Base-by-base conservation (phyloP, 2,888 invertebrate genomes). In the Drosophila kambysellisi region DNA sequence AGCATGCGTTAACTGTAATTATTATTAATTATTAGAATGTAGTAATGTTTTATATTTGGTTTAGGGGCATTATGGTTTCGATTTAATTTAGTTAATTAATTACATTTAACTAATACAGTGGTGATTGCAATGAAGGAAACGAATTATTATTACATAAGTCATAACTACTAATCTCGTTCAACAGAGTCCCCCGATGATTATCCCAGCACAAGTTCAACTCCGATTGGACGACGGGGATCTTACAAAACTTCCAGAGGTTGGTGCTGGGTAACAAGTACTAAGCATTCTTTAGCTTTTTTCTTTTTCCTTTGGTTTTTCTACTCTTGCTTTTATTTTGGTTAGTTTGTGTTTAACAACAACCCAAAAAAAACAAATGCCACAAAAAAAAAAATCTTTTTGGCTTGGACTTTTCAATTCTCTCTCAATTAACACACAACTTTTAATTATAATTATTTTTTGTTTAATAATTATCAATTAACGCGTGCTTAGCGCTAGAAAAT, bases 211-310 rank as follows among this genome's bases (percentile, higher is more conserved):
- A 94, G 95, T 92, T 93, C 93, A 83, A 95, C 95, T 72, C 95
- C 96, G 82, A 94, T 97, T 79, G 97, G 96, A 72, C 95, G 97
- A 41, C 95, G 97, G 89, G 97, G 97, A 93, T 97, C 97, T 51
- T 97, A 97, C 94, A 97, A 97, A 94, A 97, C 96, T 64, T 97
- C 97, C 84, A 94, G 97, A 96, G 97, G 97, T 97, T 93, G 94
- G 95, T 94, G 92, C 82, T 90, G 92, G 92, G 90, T 90, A 78
- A 52, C 70, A 69, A 75, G 57, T 68, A 58, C 39, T 61, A 63
- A 48, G 37, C 50, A 61, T 41, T 52, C n/a, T 20, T 48, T 20
- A 20, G 30, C 53, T 67, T 53, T 12, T 4, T 25, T 30, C n/a
- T 39, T 8, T 43, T 33, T 39, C 8, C 7, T 15, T 35, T 64